These are phyloP conservation scores for Coptotermes formosanus DNA, from an alignment of 1,140 invertebrate genomes.

Conservation along the genomic window DNA sequence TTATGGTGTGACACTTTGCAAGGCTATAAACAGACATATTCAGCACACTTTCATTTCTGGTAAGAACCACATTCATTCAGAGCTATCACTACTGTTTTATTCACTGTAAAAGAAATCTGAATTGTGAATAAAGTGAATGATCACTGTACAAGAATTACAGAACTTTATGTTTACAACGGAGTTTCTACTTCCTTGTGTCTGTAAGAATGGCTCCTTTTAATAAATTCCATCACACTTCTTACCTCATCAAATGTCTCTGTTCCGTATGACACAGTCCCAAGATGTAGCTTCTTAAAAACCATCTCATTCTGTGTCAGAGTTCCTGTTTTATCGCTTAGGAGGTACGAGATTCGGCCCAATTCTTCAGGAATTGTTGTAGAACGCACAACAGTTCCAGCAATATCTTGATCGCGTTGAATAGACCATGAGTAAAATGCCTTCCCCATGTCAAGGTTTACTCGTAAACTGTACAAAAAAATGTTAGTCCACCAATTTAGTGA, in stretches of 20 bases:
- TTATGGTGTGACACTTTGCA: too few species aligned
- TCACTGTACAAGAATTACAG: too few species aligned
- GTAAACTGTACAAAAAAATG: constrained; percentile 65
- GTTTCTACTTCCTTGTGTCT: too few species aligned
- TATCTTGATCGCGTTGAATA: constrained; percentile 91
- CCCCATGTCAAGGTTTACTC: constrained; percentile 98
- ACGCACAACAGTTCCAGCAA: constrained; percentile 94
- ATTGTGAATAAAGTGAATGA: too few species aligned
- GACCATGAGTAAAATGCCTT: constrained; percentile 97
- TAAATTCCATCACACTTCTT: constrained; percentile 33
- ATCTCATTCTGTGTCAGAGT: constrained; percentile 99
- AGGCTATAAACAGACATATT: too few species aligned
- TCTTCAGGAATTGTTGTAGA: constrained; percentile 99
- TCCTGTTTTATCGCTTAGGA: constrained; percentile 97
- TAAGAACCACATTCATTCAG: too few species aligned
- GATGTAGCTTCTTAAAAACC: constrained; percentile 93
- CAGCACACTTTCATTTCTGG: too few species aligned
- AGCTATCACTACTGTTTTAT: too few species aligned
- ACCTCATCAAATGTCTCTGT: constrained; percentile 87
- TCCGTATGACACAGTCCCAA: constrained; percentile 86
- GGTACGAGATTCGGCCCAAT: constrained; percentile 91
- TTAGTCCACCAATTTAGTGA: not conserved
- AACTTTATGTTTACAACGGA: too few species aligned
- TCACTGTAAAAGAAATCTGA: too few species aligned
- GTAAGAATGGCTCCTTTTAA: not conserved